Conservation (phyloP, 2,113 vertebrate genomes). For the Trachemys scripta region DNA sequence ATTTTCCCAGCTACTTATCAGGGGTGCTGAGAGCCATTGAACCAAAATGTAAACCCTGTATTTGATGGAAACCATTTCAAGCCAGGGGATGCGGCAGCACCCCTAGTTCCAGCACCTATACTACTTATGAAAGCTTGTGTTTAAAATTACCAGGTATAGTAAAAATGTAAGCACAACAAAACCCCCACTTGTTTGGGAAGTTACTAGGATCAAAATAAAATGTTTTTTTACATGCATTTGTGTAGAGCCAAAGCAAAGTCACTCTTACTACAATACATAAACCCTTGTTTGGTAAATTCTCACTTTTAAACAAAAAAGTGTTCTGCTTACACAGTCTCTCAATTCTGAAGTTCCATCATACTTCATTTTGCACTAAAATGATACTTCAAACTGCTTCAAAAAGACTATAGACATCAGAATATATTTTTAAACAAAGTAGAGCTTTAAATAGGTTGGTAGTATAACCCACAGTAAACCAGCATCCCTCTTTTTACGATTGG, state of each 20-base stretch:
- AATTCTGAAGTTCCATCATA: not conserved
- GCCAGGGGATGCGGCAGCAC: too few species aligned
- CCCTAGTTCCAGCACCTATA: too few species aligned
- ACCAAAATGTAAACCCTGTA: too few species aligned
- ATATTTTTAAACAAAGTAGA: not conserved
- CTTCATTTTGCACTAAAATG: not conserved
- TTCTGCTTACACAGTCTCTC: not conserved
- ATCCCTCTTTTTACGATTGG: not conserved
- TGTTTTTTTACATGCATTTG: not conserved
- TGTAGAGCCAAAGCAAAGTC: not conserved
- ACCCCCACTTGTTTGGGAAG: not conserved
- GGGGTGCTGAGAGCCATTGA: too few species aligned
- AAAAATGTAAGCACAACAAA: not conserved
- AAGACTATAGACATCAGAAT: not conserved
- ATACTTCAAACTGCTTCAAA: not conserved
- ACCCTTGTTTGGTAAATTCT: not conserved
- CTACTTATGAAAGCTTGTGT: not conserved
- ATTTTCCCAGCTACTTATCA: not conserved
- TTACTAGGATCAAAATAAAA: not conserved
- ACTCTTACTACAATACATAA: not conserved
- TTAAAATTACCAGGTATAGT: not conserved
- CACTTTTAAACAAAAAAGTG: not conserved
- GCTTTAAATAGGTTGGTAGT: not conserved
- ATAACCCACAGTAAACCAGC: not conserved
- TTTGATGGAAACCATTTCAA: too few species aligned